A percentile compares a stretch with the other conserved stretches of the same genome.
These are phyloP conservation scores for Agrochola circellaris DNA, from an alignment of 2,888 invertebrate species.

Conservation along the genomic window DNA sequence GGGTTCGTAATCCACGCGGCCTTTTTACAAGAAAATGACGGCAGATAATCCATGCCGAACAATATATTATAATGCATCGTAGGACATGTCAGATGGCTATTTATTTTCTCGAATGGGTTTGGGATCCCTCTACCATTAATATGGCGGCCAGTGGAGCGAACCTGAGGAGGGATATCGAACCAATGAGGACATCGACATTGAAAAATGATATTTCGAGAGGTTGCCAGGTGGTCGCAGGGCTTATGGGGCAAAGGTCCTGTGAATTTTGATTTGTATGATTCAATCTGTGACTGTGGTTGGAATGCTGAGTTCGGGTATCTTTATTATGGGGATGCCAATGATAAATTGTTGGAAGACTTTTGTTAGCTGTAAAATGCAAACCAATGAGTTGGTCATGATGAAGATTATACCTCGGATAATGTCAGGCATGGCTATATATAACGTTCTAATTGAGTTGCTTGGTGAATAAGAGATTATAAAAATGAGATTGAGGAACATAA, in stretches of 20 bases:
- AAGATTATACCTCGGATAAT: background rate
- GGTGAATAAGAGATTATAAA: background rate
- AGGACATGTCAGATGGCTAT: constrained; percentile 86
- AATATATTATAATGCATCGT: constrained; percentile 88
- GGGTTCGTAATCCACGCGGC: constrained; percentile 64
- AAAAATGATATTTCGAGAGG: constrained; percentile 82
- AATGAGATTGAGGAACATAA: background rate
- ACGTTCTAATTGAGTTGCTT: background rate
- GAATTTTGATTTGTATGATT: constrained; percentile 52
- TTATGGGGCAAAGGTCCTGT: constrained; percentile 45
- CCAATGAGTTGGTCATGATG: background rate
- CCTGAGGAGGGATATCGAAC: constrained; percentile 77
- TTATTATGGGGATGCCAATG: background rate
- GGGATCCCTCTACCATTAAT: constrained; percentile 83
- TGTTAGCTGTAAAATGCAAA: background rate
- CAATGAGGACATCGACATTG: constrained; percentile 83
- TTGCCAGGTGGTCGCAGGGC: constrained; percentile 71
- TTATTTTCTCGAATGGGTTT: constrained; percentile 84
- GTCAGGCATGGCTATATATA: background rate
- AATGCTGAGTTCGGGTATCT: background rate
- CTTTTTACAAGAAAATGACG: constrained; percentile 77
- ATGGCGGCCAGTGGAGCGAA: constrained; percentile 84
- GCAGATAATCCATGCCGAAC: constrained; percentile 78
- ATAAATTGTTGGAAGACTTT: background rate
- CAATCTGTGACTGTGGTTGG: constrained; percentile 24